Conservation (phyloP, 2,888 invertebrate species). For the Eudemis profundana region DNA sequence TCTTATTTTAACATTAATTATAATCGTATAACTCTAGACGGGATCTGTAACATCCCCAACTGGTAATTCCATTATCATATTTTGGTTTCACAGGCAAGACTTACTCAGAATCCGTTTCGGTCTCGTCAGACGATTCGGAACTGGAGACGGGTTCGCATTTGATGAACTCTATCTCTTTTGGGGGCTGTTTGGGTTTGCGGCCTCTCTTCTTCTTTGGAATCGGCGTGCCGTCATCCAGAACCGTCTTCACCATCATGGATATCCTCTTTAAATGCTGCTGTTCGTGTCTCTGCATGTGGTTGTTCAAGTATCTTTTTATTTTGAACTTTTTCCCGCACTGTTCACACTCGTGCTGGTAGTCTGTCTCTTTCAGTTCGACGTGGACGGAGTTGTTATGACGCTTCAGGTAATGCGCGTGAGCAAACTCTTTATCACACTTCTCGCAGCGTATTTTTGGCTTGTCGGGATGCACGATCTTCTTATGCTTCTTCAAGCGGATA, state of each 20-base stretch:
- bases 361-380: conserved; percentile 69
- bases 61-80: neutral
- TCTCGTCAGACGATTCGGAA: conserved; percentile 64
- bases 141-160: conserved; percentile 78
- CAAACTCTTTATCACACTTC: conserved; percentile 78
- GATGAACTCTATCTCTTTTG: conserved; percentile 77
- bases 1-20: neutral
- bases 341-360: conserved; percentile 73
- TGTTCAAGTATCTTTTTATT: conserved; percentile 73
- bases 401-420: conserved; percentile 73
- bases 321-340: conserved; percentile 80
- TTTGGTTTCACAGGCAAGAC: conserved; percentile 28
- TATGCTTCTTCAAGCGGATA: conserved; percentile 76
- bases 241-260: conserved; percentile 78
- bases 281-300: conserved; percentile 77
- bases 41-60: neutral
- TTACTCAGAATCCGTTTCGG: conserved; percentile 57
- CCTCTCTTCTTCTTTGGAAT: conserved; percentile 55
- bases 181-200: conserved; percentile 52
- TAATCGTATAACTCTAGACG: neutral
- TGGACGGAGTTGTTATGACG: conserved; percentile 76
- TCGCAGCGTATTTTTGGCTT: conserved; percentile 76
- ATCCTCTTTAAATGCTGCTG: conserved; percentile 77
- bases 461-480: conserved; percentile 76
- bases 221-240: conserved; percentile 63